Evolutionary conservation across 2,797 vertebrate species (phyloP).

Genomic region (Chaetophractus vellerosus): DNA sequence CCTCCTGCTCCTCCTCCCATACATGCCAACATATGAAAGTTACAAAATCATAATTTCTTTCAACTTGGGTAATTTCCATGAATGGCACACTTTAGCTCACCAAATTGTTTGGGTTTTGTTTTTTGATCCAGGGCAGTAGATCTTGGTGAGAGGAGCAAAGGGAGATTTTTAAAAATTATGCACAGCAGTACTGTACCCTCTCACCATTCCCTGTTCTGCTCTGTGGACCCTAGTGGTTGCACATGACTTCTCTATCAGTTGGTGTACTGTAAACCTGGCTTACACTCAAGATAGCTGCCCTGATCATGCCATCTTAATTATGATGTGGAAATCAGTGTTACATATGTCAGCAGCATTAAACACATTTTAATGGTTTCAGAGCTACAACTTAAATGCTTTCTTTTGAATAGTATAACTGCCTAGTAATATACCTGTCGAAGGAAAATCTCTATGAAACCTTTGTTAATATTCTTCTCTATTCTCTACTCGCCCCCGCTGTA

Average conservation of each 20-base stretch:
- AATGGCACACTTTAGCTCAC: neutral
- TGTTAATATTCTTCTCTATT: neutral
- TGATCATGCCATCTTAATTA: slow-evolving; percentile 13
- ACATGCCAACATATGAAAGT: neutral
- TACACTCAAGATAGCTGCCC: neutral
- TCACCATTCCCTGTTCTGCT: neutral
- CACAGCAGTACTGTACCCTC: neutral
- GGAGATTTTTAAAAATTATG: neutral
- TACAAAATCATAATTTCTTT: neutral
- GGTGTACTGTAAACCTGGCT: neutral
- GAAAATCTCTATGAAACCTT: neutral
- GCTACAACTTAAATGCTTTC: neutral
- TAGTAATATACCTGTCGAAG: neutral
- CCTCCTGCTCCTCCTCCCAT: neutral
- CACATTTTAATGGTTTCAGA: neutral
- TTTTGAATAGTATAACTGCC: neutral
- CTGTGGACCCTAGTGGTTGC: neutral
- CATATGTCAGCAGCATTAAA: slow-evolving; percentile 5
- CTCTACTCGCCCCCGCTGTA: too few species aligned
- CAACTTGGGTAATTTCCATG: neutral
- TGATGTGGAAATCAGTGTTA: neutral
- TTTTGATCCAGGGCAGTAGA: neutral
- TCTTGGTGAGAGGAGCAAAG: neutral
- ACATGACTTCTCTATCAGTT: neutral
- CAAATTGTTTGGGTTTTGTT: slow-evolving; percentile 11